These are phyloP conservation scores for Peromyscus nudipes DNA, from an alignment of 2,797 vertebrate genomes.

Conservation along the genomic window DNA sequence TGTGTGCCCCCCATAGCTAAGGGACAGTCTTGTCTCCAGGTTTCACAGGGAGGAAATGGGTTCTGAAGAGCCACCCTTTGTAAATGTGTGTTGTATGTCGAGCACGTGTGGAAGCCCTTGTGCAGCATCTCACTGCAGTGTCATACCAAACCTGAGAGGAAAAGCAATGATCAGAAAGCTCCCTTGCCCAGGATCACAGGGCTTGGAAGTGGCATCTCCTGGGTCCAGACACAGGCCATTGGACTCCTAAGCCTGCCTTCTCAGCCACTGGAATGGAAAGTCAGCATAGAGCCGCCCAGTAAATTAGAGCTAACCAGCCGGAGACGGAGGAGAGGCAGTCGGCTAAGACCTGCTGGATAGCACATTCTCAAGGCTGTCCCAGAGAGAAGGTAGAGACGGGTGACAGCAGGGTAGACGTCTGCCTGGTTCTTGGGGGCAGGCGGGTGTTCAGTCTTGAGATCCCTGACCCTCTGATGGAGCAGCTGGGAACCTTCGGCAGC, in stretches of 20 bases:
- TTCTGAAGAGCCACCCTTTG: too few relatives aligned
- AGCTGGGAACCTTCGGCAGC: neutral
- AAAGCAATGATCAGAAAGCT: neutral
- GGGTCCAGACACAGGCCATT: neutral
- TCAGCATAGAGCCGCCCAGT: neutral
- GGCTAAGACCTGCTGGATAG: fast-evolving
- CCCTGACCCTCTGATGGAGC: neutral
- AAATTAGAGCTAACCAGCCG: neutral
- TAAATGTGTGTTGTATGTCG: neutral
- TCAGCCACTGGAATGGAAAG: neutral
- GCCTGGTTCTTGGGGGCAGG: neutral
- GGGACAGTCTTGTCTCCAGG: too few relatives aligned
- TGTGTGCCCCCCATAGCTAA: too few relatives aligned
- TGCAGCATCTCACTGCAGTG: neutral
- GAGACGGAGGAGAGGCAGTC: neutral
- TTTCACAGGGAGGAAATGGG: too few relatives aligned
- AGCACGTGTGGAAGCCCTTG: fast-evolving
- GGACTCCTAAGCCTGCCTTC: neutral
- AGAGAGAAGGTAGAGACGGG: neutral
- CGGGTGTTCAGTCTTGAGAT: neutral
- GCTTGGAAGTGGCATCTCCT: neutral
- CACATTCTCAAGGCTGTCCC: neutral
- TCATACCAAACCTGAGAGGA: neutral
- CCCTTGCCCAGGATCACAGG: neutral
- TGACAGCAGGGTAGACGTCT: fast-evolving